Evolutionary conservation across 1,140 invertebrate species (phyloP).

Genomic region (Polypedilum pembai): DNA sequence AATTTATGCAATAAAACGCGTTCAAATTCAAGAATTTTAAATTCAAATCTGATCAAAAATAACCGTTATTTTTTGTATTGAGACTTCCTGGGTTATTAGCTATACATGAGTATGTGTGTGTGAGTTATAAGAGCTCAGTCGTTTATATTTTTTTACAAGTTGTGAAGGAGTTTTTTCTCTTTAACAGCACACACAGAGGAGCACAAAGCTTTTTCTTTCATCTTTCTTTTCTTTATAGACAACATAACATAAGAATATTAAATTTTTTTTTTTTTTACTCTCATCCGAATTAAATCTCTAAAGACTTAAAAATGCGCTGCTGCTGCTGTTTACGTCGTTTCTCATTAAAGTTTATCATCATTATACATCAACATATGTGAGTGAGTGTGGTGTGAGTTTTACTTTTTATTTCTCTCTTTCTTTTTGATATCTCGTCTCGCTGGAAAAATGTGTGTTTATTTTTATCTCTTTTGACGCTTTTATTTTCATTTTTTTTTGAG

Average conservation of each 20-base stretch:
- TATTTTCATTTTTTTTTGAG: neutral
- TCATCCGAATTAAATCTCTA: neutral
- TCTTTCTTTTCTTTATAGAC: neutral
- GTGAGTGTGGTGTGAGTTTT: no score
- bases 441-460: neutral
- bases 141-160: neutral
- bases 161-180: neutral
- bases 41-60: no score
- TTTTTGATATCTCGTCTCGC: constrained; percentile 21
- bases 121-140: neutral
- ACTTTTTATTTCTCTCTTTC: neutral
- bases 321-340: neutral
- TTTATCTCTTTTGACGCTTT: neutral
- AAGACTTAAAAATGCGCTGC: no score
- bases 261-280: constrained; percentile 9
- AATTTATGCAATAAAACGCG: no score
- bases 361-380: neutral
- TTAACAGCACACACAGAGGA: no score
- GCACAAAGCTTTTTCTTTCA: neutral
- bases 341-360: constrained; percentile 18
- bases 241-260: neutral
- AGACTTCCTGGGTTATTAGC: no score
- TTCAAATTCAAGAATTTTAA: no score
- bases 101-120: neutral
- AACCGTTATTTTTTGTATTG: no score